Conservation (phyloP, 2,888 invertebrate species). For the Hemithea aestivaria region DNA sequence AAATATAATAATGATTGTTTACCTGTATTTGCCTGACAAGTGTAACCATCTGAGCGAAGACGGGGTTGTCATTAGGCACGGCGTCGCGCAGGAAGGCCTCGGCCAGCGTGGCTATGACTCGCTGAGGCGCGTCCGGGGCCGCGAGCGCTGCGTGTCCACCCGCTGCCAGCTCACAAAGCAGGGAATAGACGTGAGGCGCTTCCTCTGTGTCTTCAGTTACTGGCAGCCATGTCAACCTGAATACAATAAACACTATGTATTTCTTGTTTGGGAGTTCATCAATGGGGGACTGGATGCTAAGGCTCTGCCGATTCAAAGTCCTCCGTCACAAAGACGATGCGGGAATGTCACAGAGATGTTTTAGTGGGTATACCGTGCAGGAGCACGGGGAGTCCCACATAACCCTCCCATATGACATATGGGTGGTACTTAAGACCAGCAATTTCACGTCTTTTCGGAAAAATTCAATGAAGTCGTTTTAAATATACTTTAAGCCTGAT, state of each 20-base stretch:
- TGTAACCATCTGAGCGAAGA: constrained; percentile 88
- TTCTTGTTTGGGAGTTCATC: too few species aligned
- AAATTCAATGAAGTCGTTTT: too few species aligned
- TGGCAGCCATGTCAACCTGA: constrained; percentile 94
- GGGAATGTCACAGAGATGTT: too few species aligned
- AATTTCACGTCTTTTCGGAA: too few species aligned
- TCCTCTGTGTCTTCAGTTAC: constrained; percentile 98
- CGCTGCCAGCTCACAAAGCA: constrained; percentile 96
- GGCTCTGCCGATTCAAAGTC: too few species aligned
- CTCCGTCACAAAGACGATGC: too few species aligned
- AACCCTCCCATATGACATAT: too few species aligned
- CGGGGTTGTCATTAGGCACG: constrained; percentile 85
- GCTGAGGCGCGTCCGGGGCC: constrained; percentile 93
- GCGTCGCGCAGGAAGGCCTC: constrained; percentile 93
- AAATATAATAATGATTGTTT: constrained; percentile 17
- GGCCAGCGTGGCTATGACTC: constrained; percentile 91
- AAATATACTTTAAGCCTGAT: too few species aligned
- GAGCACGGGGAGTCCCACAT: too few species aligned
- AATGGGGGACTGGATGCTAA: too few species aligned
- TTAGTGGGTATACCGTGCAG: too few species aligned
- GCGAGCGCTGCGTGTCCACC: constrained; percentile 91
- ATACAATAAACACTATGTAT: not conserved
- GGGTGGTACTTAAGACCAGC: too few species aligned
- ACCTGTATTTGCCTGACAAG: constrained; percentile 94
- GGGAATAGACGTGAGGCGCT: constrained; percentile 96